Conservation (phyloP, 2,797 vertebrate species). For the Epinephelus coioides region DNA sequence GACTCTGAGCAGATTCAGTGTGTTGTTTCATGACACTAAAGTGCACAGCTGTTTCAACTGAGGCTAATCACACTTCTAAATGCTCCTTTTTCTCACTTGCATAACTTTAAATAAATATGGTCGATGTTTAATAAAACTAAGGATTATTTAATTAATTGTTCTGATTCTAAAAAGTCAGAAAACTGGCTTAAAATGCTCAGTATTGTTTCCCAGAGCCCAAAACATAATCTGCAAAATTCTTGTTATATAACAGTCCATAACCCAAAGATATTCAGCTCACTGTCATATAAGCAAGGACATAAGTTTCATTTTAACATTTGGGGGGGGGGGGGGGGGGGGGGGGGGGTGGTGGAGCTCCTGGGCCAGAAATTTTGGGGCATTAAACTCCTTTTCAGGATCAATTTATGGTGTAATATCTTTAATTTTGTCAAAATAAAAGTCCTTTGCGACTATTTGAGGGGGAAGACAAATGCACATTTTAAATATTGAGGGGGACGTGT, state of each 20-base stretch:
- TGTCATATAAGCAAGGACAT: not conserved
- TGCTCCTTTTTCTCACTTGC: not conserved
- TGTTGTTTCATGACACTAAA: not conserved
- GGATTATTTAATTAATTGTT: not conserved
- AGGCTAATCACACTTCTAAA: not conserved
- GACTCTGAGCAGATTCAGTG: no score
- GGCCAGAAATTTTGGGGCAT: no score
- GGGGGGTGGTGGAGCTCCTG: no score
- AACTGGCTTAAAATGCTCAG: not conserved
- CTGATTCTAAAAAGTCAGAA: not conserved
- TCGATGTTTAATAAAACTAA: not conserved
- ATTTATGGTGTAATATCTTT: no score
- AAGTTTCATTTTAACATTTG: no score
- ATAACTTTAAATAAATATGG: not conserved
- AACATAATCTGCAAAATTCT: not conserved
- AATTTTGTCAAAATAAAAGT: no score
- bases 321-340: no score
- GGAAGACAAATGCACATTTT: no score
- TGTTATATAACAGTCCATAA: not conserved
- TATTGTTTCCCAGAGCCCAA: not conserved
- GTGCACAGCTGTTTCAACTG: constrained; percentile 3
- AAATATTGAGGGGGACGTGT: no score
- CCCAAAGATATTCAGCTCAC: not conserved
- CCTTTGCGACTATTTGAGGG: no score
- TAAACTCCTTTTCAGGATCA: no score